These are phyloP conservation scores for Macrocentrus cingulum DNA, from an alignment of 1,140 invertebrate genomes.

Conservation along the genomic window DNA sequence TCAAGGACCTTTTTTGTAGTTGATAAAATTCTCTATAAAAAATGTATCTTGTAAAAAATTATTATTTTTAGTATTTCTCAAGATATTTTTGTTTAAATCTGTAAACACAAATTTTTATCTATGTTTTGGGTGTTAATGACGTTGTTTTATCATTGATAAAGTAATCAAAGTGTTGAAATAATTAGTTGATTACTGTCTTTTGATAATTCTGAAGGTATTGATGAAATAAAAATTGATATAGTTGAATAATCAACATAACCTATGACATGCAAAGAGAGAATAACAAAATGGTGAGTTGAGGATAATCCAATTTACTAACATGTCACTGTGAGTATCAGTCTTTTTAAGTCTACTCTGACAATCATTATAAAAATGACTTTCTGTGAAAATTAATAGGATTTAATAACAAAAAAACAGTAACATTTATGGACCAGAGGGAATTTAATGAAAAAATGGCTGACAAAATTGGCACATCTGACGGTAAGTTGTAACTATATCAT, in stretches of 20 bases:
- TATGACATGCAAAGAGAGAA: slow-evolving; percentile 30
- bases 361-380: slow-evolving; percentile 8
- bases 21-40: too few species aligned
- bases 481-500: not conserved
- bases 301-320: slow-evolving; percentile 28
- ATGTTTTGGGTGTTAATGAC: too few species aligned
- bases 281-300: slow-evolving; percentile 31
- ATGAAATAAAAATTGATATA: slow-evolving; percentile 15
- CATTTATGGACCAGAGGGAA: not conserved
- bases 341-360: slow-evolving; percentile 16
- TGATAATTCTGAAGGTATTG: too few species aligned
- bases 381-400: not conserved
- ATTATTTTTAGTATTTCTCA: too few species aligned
- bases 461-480: not conserved
- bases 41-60: too few species aligned
- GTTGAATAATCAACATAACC: slow-evolving; percentile 29
- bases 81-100: too few species aligned
- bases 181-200: too few species aligned
- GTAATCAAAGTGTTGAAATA: too few species aligned
- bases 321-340: slow-evolving; percentile 16
- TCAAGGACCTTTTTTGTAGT: too few species aligned
- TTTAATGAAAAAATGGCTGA: not conserved
- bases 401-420: not conserved
- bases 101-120: too few species aligned
- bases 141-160: too few species aligned